Base-by-base conservation (phyloP, 2,113 vertebrate genomes). In the Crotalus tigris region DNA sequence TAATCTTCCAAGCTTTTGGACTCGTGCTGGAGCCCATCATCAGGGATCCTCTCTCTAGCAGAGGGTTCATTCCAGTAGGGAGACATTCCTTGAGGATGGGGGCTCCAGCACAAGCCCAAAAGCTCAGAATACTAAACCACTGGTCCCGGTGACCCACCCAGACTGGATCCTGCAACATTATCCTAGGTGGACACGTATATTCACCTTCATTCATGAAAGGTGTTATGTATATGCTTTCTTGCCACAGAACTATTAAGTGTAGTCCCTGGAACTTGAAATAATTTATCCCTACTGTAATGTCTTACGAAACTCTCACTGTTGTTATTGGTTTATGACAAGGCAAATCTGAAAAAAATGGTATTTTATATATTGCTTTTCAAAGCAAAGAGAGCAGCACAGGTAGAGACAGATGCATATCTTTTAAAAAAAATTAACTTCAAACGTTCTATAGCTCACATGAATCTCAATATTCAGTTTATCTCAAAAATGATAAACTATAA, bases 391-490 rank as follows among this genome's bases (percentile, higher is more conserved):
- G 90, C n/a, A 92, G 9, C 13, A 29, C 1, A 69, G 86, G 46
- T 94, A 96, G 69, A 95, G 24, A 57, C 75, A 92, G 26, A 29
- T 93, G 93, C 75, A 11, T 51, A 51, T 92, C 44, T 57, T 92
- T 94, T 94, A 92, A 90, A 94, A 88, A 89, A 89, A 95, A 95
- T 94, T 93, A 95, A 92, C 33, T 92, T 87, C 85, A 94, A 96
- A 54, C 49, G 17, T 64, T 94, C 11, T 93, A 51, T 92, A 59
- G 26, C 26, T 88, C 1, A 90, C 75, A 95, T 90, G 91, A 91
- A 93, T 95, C 93, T 94, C 64, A 93, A 91, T 92, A 58, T 55
- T 91, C 85, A 92, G 24, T n/a, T 94, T 89, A 7, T 75, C 90
- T 93, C 91, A 94, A 91, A 95, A 90, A 39, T 8, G 0, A 1